Conservation (phyloP, 2,888 invertebrate genomes). For the Phortica okadai region DNA sequence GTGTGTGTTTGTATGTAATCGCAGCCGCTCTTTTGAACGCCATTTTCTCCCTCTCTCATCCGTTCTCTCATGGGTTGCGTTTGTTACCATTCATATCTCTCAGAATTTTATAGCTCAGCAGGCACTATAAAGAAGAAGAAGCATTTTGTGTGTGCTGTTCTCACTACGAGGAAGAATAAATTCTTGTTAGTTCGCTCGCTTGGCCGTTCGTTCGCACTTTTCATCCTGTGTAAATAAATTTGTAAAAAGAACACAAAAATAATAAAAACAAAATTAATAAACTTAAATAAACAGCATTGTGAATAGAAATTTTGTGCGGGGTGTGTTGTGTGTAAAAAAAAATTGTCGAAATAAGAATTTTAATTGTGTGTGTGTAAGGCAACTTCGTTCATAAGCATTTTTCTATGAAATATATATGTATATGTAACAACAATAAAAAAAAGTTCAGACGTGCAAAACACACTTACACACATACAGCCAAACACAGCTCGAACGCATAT, state of each 20-base stretch:
- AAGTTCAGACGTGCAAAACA: conserved; percentile 32
- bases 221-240: conserved; percentile 32
- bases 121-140: conserved; percentile 12
- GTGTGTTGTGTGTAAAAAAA: conserved; percentile 14
- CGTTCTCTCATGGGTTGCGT: neutral
- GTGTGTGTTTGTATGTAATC: neutral
- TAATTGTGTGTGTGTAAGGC: neutral
- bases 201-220: conserved; percentile 9
- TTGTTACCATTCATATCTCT: neutral
- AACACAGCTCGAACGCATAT: conserved; percentile 13
- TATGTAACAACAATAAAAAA: neutral
- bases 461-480: neutral
- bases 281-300: conserved; percentile 12
- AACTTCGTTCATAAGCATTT: conserved; percentile 22
- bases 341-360: neutral
- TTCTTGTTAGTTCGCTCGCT: conserved; percentile 25
- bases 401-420: neutral
- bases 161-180: conserved; percentile 27
- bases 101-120: conserved; percentile 7
- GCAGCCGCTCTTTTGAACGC: neutral
- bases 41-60: neutral
- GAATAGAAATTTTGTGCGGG: conserved; percentile 18
- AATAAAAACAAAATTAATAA: conserved; percentile 17
- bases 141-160: conserved; percentile 28
- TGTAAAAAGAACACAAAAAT: conserved; percentile 22